Base-by-base conservation (phyloP, 23 tunicate species). In the Diplosoma virens region DNA sequence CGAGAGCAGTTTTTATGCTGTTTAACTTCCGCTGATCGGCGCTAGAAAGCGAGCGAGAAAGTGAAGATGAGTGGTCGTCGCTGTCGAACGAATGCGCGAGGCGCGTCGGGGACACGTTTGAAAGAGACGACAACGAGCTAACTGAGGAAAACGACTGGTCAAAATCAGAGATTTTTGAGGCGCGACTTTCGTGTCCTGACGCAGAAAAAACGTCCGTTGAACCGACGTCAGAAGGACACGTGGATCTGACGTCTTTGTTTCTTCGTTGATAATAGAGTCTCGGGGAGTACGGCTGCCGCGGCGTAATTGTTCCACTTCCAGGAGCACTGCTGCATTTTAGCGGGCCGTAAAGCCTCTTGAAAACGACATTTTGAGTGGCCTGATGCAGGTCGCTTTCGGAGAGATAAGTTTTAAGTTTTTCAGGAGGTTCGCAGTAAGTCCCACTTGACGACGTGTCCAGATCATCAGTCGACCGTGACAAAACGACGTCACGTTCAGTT, bases 271-370 rank as follows among this genome's bases (percentile, higher is more conserved):
- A 78, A 26, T 82, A 89, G 1, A 37, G 79, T 35, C 87, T 63
- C 18, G 96, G 84, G 1, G 96, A 89, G 50, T 36, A 81, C 17
- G 96, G 96, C 45, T 34, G 75, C n/a, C 88, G 60, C 11, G 88
- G 84, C 0, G 81, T 71, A 24, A 35, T 32, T 61, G 69, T 26
- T 29, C 35, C 69, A 20, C 63, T 55, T 2, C 35, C 69, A 29
- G 69, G 69, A 27, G 69, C 69, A 29, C 69, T 61, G 6, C 69
- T 35, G 30, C 69, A 61, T 61, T 61, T 35, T 3, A 35, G 30
- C 7, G 69, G 69, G 4, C 35, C 21, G n/a, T 6, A 9, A 26
- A 27, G 35, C 17, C 9, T 5, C 17, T 61, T 22, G 28, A 7
- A 5, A 4, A 29, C 6, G 7, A 29, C 7, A 7, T n/a, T 27